Base-by-base conservation (phyloP, 2,113 vertebrate genomes). In the Holacanthus passer region DNA sequence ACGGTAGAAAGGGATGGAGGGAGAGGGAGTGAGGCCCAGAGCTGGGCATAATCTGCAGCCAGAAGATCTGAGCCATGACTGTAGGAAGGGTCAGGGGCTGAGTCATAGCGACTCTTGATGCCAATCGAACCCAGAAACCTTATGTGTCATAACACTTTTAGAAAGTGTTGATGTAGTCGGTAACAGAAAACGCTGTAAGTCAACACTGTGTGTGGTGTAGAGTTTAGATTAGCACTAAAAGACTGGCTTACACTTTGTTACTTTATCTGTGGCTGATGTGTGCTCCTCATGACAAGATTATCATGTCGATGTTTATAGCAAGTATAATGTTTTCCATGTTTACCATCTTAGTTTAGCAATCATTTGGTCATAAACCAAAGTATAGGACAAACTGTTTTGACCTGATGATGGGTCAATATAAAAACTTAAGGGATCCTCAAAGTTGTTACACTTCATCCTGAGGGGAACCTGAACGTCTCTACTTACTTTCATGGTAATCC, bases 61-160 rank as follows among this genome's bases (percentile, higher is more conserved):
- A 64, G 73, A 86, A 75, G 81, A 86, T 70, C 60, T 88, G 74
- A 89, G 89, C 82, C 80, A 81, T 82, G 73, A 67, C 79, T 82
- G 83, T 65, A 70, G 22, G 80, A 85, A 75, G 41, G 73, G 63
- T 74, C 77, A 48, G 68, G 20, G 58, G 41, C 74, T 90, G 91
- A 93, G 74, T 92, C 93, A 92, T 64, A 17, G 70, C 43, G 73
- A 60, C 32, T 77, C 45, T 19, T 29, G 60, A 67, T 82, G 87
- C 86, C 87, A 88, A 37, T 85, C 66, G n/a, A 90, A 89, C 85
- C 89, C 85, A 90, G 47, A 84, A 83, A 89, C 79, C 81, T 84
- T 16, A 79, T 83, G 84, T 82, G 79, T 91, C 87, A 88, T 83
- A 77, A 60, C 79, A 79, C 52, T 68, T 77, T 86, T n/a, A 78